Base-by-base conservation (phyloP, 2,113 vertebrate species). In the Diadophis punctatus region DNA sequence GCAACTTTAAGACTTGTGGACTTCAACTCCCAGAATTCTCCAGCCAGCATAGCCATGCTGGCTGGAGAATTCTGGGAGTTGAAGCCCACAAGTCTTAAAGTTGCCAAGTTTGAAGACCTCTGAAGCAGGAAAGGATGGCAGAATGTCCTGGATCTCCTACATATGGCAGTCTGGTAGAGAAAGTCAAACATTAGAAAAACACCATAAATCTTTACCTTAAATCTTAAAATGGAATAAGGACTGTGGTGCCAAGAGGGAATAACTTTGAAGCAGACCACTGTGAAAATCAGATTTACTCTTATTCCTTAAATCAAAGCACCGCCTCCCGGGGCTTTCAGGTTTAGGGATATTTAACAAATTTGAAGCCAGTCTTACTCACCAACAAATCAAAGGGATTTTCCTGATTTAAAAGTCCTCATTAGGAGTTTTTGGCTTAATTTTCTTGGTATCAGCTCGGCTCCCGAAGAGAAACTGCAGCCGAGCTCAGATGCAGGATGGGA, bases 351-450 rank as follows among this genome's bases (percentile, higher is more conserved):
- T 20, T 4, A 84, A 51, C 60, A 46, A n/a, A n/a, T 89, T n/a
- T n/a, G 43, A 52, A 89, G 43, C 56, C 20, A 9, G 2, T 34
- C 9, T 39, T 92, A 92, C 92, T 92, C n/a, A 92, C 92, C 92
- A 30, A 51, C 22, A 51, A 51, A 25, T 30, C 18, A 27, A 68
- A 43, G 4, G 23, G 22, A 86, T 74, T 58, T 86, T 52, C n/a
- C 90, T 80, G 60, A n/a, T 0, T 34, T 80, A 51, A n/a, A 88
- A 68, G 39, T 88, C 34, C 86, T 22, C 34, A 5, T 55, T 34
- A 55, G 16, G 22, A 39, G 27, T 14, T 91, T 91, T 52, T 84
- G 10, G 3, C 30, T 43, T 3, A 22, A 43, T 39, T 16, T 48
- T 80, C 43, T 55, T 8, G 30, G 11, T 23, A 58, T 89, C 63